Base-by-base conservation (phyloP, 2,888 invertebrate species). In the Doris montereyensis region DNA sequence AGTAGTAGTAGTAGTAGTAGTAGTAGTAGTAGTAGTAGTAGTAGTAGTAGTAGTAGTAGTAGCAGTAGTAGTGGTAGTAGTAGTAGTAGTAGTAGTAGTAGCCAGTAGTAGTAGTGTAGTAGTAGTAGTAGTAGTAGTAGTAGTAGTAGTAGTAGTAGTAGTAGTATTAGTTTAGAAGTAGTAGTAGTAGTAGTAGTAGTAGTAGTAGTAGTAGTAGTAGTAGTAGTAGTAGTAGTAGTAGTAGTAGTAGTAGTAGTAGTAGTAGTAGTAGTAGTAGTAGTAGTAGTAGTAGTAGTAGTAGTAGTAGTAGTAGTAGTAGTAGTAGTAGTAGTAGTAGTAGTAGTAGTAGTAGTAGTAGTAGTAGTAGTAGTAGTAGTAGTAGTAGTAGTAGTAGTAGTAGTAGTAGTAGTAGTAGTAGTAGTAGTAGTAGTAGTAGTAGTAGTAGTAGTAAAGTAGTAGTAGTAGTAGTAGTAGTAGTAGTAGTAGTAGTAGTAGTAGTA, bases 301-400 rank as follows among this genome's bases (percentile, higher is more conserved):
- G 78, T 58, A 78, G 78, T 0, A 26, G 72, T 35, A 34, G 78
- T 60, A 73, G 35, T 72, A 60, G 78, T 72, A 78, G 78, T 72
- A 78, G 72, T 72, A 72, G 78, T 60, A 78, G 72, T 72, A 72
- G 78, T 58, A 78, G 78, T 0, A 26, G 72, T 35, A 34, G 78
- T 60, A 73, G 35, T 72, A 60, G 78, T 72, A 78, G 78, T 72
- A 78, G 72, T 72, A 72, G 78, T 60, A 78, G 72, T 72, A 72
- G 78, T 58, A 78, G 78, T 72, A 78, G 78, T 72, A 78, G 72
- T 60, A 60, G 72, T 35, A 78, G 72, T 2, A 73, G 78, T 60
- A 60, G 78, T 78, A 78, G 72, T 60, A 73, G 62, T 73, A 78
- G 78, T 78, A 72, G 78, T 72, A 77, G 77, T 71, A 77, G 77